Evolutionary conservation across 2,113 vertebrate species (phyloP), one percentile per base, ranked within the genome.

Genomic region (Tauraco erythrolophus): DNA sequence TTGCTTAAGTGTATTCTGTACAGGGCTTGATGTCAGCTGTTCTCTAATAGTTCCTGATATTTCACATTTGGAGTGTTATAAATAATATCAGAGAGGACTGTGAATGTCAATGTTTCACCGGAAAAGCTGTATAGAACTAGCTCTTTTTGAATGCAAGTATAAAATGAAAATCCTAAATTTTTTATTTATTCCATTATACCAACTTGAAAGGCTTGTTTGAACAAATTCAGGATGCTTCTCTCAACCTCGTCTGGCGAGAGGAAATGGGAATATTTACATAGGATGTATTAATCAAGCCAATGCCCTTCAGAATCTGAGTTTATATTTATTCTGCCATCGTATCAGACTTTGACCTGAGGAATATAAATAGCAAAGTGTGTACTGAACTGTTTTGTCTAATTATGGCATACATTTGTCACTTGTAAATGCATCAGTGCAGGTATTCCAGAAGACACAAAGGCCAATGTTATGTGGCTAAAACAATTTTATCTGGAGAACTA

Each of bases 351-450:
- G 71, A 76, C 57, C 50, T 61, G 66, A 65, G 33, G 37, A 50
- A 22, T 81, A 86, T 89, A 96, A 94, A 92, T 94, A 96, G 88
- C 71, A 4, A 69, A 65, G 68, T 66, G 43, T 80, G n/a, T 60
- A 31, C 68, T 77, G 64, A 69, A 50, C 79, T 92, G n/a, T 19
- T 93, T 54, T 65, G 51, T 75, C 88, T 92, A 93, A 90, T 92
- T 93, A 71, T 43, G 69, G 90, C 19, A 62, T 28, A 14, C 39
- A 43, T 82, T 61, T 91, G 70, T 80, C 62, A 43, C 48, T 57
- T 91, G 68, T 48, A 91, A 84, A 57, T 30, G 19, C 75, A 31
- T 92, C 88, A 50, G 3, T 66, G 72, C 57, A 92, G 74, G 50
- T 62, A 84, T 3, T 56, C 15, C 65, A 81, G 51, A 78, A 78